A percentile compares a stretch with the other conserved stretches of the same genome.
Conservation (phyloP, 1,140 invertebrate species). For the Hyposmocoma kahamanoa region DNA sequence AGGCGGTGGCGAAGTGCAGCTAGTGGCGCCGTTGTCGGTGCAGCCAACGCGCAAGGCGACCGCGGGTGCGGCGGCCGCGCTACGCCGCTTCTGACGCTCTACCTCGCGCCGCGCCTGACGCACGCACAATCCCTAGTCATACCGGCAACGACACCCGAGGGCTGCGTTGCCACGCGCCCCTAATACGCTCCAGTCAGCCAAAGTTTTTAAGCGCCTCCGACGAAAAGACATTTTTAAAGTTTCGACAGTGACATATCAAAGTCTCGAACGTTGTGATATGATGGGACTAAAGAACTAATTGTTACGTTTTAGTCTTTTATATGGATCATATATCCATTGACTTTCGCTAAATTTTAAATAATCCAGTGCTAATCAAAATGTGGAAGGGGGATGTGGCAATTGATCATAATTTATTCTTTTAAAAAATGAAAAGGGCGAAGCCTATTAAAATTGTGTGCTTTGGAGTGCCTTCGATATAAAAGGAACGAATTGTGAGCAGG, state of each 20-base stretch:
- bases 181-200: not conserved
- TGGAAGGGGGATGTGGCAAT: slow-evolving; percentile 26
- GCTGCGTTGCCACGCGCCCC: not conserved
- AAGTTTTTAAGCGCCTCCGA: not conserved
- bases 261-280: not conserved
- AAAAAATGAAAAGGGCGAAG: slow-evolving; percentile 13
- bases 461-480: slow-evolving; percentile 30
- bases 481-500: slow-evolving; percentile 15
- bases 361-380: slow-evolving; percentile 23
- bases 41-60: slow-evolving; percentile 83
- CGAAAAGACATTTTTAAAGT: slow-evolving; percentile 1
- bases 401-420: slow-evolving; percentile 29
- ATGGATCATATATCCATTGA: not conserved
- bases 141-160: not conserved
- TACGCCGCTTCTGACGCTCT: slow-evolving; percentile 65
- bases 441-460: slow-evolving; percentile 14
- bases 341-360: slow-evolving; percentile 1
- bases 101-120: slow-evolving; percentile 24
- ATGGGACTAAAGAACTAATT: not conserved
- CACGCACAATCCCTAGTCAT: not conserved
- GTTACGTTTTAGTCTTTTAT: not conserved
- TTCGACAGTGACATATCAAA: slow-evolving; percentile 1
- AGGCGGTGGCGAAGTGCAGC: slow-evolving; percentile 76
- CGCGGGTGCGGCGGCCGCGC: slow-evolving; percentile 50
- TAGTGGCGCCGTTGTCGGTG: slow-evolving; percentile 85